Base-by-base conservation (phyloP, 2,113 vertebrate species). In the Psilopsiagon aymara region DNA sequence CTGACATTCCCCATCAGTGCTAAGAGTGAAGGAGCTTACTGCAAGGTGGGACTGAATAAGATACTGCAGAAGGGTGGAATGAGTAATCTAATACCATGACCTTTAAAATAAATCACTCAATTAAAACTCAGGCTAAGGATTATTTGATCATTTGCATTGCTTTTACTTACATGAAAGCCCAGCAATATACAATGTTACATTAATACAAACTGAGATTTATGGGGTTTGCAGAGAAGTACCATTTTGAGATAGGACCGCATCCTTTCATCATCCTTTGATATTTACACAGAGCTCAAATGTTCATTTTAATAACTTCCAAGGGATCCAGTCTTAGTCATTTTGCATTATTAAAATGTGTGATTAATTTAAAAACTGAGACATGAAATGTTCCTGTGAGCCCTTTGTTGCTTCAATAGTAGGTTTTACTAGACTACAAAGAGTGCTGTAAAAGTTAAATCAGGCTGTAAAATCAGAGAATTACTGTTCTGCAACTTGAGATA, bases 291-390 rank as follows among this genome's bases (percentile, higher is more conserved):
- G 87, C 94, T 97, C 95, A 97, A 96, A 94, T 93, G 85, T 96
- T 97, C 94, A 91, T 95, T 95, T 95, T 94, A 97, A 92, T 97
- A 97, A 90, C 90, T 97, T 96, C 93, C 91, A 96, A 95, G 87
- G 86, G 91, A 96, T 97, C 91, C 90, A 90, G 91, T 93, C 91
- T 88, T 95, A 96, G 95, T 96, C 82, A 92, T 97, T 97, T 96
- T 96, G 82, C 93, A 96, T 96, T 95, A 97, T 96, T 96, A 97
- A 97, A 97, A 96, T 92, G 77, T 97, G 95, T 96, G 95, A 96
- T 97, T 97, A 95, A 95, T 97, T 97, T 97, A 95, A 97, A 97
- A 97, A 93, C 88, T 70, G 71, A 85, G 44, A 88, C 94, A 76
- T 95, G 78, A 88, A 69, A 75, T 83, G 91, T 96, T 95, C 92